Base-by-base conservation (phyloP, 30 jellyfish, hydroid and myxozoan species). In the Sanderia malayensis region DNA sequence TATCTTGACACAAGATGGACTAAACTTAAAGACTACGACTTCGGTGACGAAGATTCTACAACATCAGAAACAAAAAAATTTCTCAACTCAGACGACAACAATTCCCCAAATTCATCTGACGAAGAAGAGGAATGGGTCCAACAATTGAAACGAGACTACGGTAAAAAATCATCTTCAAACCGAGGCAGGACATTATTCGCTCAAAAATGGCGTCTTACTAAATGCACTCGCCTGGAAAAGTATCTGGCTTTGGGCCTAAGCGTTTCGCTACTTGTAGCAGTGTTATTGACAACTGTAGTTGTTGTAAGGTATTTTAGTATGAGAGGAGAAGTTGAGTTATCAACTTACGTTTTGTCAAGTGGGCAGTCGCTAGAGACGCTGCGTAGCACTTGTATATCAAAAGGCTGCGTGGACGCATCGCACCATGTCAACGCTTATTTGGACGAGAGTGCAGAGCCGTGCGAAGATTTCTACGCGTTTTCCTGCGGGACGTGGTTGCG, bases 101-200 rank as follows among this genome's bases (percentile, higher is more conserved):
- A n/a, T n/a, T n/a, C n/a, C n/a, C n/a, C n/a, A n/a, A n/a, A n/a
- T n/a, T 74, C 95, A 29, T 92, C 84, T 18, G 95, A 88, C 84
- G 95, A 88, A 62, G n/a, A n/a, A n/a, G n/a, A n/a, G n/a, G 97
- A 88, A 65, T 88, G 97, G 97, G 88, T 88, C n/a, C 97, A 88
- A 44, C 97, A 88, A 61, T 73, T 88, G 20, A 89, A 88, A 75
- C 27, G 97, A 59, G 97, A 88, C 52, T 88, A 88, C 44, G 95
- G 95, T 20, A 44, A 77, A 28, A 31, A 70, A 25, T 22, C 78
- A n/a, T n/a, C n/a, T n/a, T n/a, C n/a, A n/a, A n/a, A n/a, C n/a
- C n/a, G n/a, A n/a, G n/a, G n/a, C n/a, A 4, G 27, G 47, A 31
- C 10, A 58, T 13, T 23, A 61, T 25, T 15, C 46, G 0, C 67